Base-by-base conservation (phyloP, 2,113 vertebrate species). In the Crotalus helleri region DNA sequence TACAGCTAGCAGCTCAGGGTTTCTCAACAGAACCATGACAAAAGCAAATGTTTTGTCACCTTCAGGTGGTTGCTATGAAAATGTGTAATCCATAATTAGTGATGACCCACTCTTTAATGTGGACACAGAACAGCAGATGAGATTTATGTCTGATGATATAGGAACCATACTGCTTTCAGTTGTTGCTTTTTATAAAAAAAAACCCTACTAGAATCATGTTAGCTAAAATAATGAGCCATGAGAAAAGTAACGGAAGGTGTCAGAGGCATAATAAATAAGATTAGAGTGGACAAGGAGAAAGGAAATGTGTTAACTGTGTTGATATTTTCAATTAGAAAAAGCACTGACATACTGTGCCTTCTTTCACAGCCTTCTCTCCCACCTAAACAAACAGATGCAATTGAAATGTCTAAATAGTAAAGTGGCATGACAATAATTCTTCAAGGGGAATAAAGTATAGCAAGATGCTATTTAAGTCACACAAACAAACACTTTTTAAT, bases 1-100 rank as follows among this genome's bases (percentile, higher is more conserved):
- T 95, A 97, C 96, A 96, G 96, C 96, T 92, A 91, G 19, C 96
- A 96, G 96, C 96, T 97, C 97, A 96, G 96, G 94, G 97, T 98
- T 95, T 97, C 90, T 96, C 97, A 97, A 96, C 96, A 97, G 95
- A 97, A 97, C 96, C 96, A 97, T 96, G 97, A 97, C 96, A 97
- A 98, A 97, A 98, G 97, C 96, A 98, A 98, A 97, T 97, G 96
- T 98, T 98, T 98, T 97, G 96, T 97, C 96, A 97, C 96, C 97
- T 97, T 95, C 95, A 97, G 95, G 97, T 95, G 95, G 95, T 96
- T 97, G 96, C 96, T 96, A 97, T 95, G 96, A 98, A 97, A 96
- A 97, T 96, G 93, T 96, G 94, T 97, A 95, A 96, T 96, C 92
- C 95, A 97, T 98, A 97, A 98, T 98, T 98, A 98, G 97, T 97